These are phyloP conservation scores for Parus major DNA, from an alignment of 2,113 vertebrate species.

Conservation along the genomic window DNA sequence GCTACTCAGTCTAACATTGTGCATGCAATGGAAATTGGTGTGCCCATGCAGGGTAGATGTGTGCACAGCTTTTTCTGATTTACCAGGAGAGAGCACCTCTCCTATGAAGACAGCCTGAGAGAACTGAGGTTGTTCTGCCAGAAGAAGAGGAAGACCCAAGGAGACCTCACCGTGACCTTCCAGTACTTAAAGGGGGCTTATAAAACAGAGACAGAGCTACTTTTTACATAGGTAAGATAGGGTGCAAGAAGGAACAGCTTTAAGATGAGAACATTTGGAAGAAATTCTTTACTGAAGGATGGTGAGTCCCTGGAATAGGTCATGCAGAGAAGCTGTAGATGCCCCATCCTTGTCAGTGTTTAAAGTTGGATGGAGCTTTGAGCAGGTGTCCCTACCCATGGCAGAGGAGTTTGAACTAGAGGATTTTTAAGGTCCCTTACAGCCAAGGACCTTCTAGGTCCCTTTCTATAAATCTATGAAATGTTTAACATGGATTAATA, in stretches of 20 bases:
- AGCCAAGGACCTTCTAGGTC: background rate
- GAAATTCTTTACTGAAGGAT: background rate
- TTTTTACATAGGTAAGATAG: background rate
- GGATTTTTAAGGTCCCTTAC: background rate
- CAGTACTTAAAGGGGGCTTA: background rate
- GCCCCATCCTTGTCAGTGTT: background rate
- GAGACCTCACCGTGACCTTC: background rate
- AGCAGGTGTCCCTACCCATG: background rate
- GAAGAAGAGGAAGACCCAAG: background rate
- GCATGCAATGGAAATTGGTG: background rate
- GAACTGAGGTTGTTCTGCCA: background rate
- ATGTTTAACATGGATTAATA: background rate
- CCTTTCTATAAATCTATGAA: background rate
- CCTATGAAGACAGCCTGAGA: background rate
- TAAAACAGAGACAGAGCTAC: background rate
- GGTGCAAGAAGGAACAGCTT: background rate
- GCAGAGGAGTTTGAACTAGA: background rate
- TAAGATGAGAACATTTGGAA: background rate
- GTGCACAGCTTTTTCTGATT: background rate
- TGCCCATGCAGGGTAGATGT: background rate
- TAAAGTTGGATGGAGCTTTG: background rate
- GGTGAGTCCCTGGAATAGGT: background rate
- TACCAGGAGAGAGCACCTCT: background rate
- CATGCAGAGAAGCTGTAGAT: background rate
- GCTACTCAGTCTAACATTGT: background rate